These are phyloP conservation scores for Dreissena rostriformis DNA, from an alignment of 1,140 invertebrate species.

Conservation along the genomic window DNA sequence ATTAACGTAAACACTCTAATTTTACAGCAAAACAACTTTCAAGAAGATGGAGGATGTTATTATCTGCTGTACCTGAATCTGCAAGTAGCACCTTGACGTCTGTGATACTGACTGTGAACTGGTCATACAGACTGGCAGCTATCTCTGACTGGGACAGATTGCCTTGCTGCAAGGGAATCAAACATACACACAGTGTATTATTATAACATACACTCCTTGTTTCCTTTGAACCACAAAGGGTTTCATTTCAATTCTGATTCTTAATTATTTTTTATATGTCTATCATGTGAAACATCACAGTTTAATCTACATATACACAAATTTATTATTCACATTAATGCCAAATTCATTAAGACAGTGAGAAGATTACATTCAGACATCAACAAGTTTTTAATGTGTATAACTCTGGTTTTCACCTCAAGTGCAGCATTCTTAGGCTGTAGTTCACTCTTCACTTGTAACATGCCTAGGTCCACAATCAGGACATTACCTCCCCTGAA, in stretches of 20 bases:
- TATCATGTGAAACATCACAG: not conserved
- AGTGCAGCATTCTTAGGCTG: constrained; percentile 86
- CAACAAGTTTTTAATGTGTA: not conserved
- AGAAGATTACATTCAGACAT: not conserved
- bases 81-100: constrained; percentile 85
- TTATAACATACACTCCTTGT: no score
- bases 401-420: constrained; percentile 80
- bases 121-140: constrained; percentile 90
- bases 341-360: not conserved
- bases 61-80: constrained; percentile 79
- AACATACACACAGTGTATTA: no score
- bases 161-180: constrained; percentile 29
- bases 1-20: no score
- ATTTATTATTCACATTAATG: not conserved
- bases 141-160: constrained; percentile 86
- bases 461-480: constrained; percentile 88
- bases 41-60: not conserved
- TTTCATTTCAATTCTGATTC: no score
- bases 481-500: constrained; percentile 88
- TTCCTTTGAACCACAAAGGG: no score
- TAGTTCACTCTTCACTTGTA: constrained; percentile 88
- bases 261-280: not conserved
- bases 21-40: no score
- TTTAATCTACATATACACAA: not conserved
- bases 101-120: constrained; percentile 87